A percentile compares a stretch with the other conserved stretches of the same genome.
These are phyloP conservation scores for Panthera tigris DNA, from an alignment of 2,113 vertebrate genomes.

Conservation along the genomic window DNA sequence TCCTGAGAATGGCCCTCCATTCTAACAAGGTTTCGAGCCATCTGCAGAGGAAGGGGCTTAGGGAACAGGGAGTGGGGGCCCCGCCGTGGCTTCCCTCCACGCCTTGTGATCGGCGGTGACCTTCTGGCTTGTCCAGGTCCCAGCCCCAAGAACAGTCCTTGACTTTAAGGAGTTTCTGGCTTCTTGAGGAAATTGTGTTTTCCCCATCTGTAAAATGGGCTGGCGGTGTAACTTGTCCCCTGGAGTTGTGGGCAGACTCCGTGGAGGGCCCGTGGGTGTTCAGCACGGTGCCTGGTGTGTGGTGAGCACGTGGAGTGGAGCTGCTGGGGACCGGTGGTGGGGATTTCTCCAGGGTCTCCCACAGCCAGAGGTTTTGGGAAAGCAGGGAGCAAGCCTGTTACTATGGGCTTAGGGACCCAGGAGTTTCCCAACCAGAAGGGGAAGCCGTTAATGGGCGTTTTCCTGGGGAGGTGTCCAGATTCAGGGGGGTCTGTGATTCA, in stretches of 20 bases:
- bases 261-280: not conserved
- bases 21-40: not conserved
- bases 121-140: not conserved
- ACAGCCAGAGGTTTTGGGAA: not conserved
- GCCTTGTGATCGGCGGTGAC: no score
- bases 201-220: not conserved
- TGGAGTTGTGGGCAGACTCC: not conserved
- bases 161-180: not conserved
- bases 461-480: not conserved
- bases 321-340: rapidly evolving
- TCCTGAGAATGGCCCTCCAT: not conserved
- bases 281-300: rapidly evolving
- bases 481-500: not conserved
- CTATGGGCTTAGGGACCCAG: not conserved
- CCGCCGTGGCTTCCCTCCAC: not conserved
- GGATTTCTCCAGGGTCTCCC: not conserved
- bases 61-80: not conserved
- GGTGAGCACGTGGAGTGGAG: not conserved
- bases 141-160: not conserved
- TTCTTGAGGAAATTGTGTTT: no score
- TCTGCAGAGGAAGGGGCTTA: not conserved
- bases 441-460: not conserved
- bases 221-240: not conserved
- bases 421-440: not conserved
- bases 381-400: not conserved